A percentile compares a stretch with the other conserved stretches of the same genome.
Evolutionary conservation across 2,113 vertebrate species (phyloP).

Genomic region (Protobothrops mucrosquamatus): DNA sequence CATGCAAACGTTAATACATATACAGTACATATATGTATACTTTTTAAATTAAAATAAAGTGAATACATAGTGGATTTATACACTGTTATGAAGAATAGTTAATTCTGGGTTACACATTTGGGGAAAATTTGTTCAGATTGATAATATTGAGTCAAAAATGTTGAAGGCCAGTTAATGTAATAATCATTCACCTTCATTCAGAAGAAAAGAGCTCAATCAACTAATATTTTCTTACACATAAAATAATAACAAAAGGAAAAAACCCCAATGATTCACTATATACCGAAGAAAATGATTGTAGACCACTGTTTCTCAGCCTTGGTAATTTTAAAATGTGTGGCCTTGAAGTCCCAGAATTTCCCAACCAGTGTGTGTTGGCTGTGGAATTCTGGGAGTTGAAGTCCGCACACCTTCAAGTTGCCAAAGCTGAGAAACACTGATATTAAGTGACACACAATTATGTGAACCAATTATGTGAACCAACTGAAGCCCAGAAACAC

Average conservation of each 20-base stretch:
- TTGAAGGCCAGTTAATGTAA: not conserved
- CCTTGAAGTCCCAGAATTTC: not conserved
- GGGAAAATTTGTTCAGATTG: not conserved
- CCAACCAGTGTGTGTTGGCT: not conserved
- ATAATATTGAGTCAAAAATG: not conserved
- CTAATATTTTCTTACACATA: not conserved
- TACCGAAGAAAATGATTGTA: not conserved
- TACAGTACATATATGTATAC: not conserved
- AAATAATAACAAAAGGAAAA: not conserved
- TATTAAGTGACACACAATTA: not conserved
- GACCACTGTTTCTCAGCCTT: not conserved
- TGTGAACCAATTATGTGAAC: not conserved
- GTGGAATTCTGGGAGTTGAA: not conserved
- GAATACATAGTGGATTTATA: not conserved
- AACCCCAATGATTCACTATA: not conserved
- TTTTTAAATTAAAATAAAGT: not conserved
- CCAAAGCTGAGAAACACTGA: not conserved
- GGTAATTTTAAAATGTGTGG: not conserved
- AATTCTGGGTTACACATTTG: not conserved
- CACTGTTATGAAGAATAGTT: not conserved
- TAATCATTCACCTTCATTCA: not conserved
- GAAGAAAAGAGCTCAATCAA: not conserved
- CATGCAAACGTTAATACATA: not conserved
- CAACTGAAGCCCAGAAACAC: not conserved
- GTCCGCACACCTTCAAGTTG: not conserved